phyloP scores from a whole-genome alignment of 2,888 invertebrate genomes.

The Sympetrum striolatum region DNA sequence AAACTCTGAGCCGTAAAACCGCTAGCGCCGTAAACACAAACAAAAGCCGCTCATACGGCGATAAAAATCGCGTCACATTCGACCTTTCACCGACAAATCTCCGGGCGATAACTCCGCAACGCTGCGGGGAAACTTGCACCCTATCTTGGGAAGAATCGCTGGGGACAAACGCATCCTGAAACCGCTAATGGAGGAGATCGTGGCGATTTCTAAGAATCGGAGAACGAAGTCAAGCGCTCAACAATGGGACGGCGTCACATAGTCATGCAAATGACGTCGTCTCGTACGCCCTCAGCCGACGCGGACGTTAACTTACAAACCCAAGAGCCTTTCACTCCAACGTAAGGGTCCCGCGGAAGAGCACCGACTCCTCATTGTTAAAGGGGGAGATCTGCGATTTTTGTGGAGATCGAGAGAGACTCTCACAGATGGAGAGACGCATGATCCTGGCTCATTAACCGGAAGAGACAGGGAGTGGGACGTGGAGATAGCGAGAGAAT shows the following conservation, averaged over 20 bases:
- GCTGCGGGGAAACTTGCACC: not conserved
- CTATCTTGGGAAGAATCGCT: not conserved
- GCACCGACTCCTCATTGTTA: not conserved
- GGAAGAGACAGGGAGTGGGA: not conserved
- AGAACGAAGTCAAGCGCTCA: not conserved
- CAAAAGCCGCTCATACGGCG: not conserved
- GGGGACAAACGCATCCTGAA: not conserved
- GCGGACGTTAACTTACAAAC: not conserved
- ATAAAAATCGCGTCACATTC: not conserved
- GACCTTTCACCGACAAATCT: not conserved
- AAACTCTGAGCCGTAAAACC: not conserved
- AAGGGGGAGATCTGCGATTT: not conserved
- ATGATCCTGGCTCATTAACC: not conserved
- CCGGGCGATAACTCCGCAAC: not conserved
- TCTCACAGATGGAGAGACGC: not conserved
- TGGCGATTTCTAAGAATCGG: not conserved
- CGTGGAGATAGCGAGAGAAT: not conserved
- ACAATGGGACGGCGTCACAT: not conserved
- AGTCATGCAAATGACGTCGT: not conserved
- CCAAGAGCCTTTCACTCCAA: not conserved
- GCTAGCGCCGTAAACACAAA: not conserved
- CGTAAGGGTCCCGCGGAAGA: not conserved
- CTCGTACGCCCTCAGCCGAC: not conserved
- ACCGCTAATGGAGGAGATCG: not conserved
- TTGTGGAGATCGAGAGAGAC: not conserved